These are phyloP conservation scores for Hydrochoerus hydrochaeris DNA, from an alignment of 2,113 vertebrate species.

Conservation along the genomic window DNA sequence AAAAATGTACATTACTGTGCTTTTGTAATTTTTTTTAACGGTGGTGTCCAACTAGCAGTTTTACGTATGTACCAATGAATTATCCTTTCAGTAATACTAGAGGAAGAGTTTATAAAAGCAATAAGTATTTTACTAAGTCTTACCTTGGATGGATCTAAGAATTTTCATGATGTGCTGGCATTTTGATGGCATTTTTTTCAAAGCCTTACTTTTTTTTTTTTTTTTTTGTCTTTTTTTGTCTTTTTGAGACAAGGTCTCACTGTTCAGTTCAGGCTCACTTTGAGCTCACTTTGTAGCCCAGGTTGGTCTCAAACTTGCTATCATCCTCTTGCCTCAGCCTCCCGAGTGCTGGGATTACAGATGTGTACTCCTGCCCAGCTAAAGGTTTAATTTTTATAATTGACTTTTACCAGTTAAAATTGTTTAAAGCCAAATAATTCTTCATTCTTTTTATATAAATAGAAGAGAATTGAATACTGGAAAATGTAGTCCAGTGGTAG, in stretches of 20 bases:
- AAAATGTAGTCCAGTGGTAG: background rate
- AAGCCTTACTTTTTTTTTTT: background rate
- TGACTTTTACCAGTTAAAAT: constrained; percentile 30
- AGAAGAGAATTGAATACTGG: background rate
- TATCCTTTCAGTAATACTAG: background rate
- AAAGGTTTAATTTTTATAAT: constrained; percentile 17
- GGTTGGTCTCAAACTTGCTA: no score
- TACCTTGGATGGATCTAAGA: background rate
- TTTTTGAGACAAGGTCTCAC: no score
- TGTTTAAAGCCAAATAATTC: constrained; percentile 4
- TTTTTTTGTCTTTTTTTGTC: no score
- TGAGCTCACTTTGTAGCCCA: no score
- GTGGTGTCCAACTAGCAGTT: background rate
- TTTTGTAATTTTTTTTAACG: constrained; percentile 2
- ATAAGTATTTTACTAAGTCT: background rate
- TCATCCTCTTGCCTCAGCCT: no score
- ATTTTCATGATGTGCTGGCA: background rate
- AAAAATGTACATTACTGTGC: background rate
- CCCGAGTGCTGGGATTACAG: no score
- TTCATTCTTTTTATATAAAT: background rate
- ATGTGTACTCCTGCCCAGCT: no score
- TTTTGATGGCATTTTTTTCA: background rate
- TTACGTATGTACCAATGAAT: background rate
- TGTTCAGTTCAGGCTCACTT: no score
- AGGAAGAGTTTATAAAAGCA: background rate